A percentile compares a stretch with the other conserved stretches of the same genome.
phyloP scores from a whole-genome alignment of 2,113 vertebrate species.

The Ophthalmolycus amberensis region DNA sequence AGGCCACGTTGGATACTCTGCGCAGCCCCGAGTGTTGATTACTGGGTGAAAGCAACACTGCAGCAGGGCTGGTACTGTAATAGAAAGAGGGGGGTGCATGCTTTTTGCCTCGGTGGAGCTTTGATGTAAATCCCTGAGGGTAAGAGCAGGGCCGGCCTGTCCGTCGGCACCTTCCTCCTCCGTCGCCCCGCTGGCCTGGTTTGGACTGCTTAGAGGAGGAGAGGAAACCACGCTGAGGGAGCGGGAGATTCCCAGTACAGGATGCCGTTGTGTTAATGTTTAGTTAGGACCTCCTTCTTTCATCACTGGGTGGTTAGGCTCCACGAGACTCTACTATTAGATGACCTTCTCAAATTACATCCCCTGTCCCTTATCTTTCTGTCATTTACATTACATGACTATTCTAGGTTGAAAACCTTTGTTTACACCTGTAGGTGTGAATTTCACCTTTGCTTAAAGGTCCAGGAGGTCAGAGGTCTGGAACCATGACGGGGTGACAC shows the following conservation, averaged over 20 bases:
- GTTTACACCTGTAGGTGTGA: not conserved
- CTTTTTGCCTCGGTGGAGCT: conserved; percentile 36
- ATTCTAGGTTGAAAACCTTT: not conserved
- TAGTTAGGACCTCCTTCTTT: conserved; percentile 33
- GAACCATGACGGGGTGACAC: not conserved
- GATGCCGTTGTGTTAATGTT: conserved; percentile 36
- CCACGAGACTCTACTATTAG: conserved; percentile 18
- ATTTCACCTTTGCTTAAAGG: not conserved
- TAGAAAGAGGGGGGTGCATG: conserved; percentile 10
- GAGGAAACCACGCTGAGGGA: conserved; percentile 2
- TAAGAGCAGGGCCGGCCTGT: conserved; percentile 34
- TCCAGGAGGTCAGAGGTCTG: not conserved
- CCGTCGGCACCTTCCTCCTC: conserved; percentile 51
- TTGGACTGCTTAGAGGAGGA: conserved; percentile 15
- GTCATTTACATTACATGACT: not conserved
- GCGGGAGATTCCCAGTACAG: conserved; percentile 50
- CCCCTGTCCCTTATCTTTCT: conserved; percentile 4
- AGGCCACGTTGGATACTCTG: conserved; percentile 27
- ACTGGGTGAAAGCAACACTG: conserved; percentile 32
- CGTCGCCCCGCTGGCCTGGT: not conserved
- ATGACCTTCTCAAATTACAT: conserved; percentile 26
- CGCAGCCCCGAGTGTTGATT: conserved; percentile 47
- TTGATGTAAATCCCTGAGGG: conserved; percentile 52
- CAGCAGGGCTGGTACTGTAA: conserved; percentile 26
- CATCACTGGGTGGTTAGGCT: not conserved